Evolutionary conservation across 2,888 invertebrate genomes (phyloP).

Genomic region (Camponotus fellah): DNA sequence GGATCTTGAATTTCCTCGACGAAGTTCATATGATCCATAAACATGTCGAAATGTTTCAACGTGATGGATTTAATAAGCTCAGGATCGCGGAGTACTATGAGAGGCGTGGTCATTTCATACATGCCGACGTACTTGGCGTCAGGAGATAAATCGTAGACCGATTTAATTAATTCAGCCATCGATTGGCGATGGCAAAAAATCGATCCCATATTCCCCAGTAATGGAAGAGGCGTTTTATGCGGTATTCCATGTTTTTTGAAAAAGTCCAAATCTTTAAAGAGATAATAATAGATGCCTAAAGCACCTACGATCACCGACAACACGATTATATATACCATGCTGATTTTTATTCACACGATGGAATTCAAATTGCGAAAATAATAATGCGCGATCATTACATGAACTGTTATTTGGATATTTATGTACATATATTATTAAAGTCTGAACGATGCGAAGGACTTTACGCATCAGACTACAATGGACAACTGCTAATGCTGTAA

Average conservation of each 20-base stretch:
- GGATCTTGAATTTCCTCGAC: slow-evolving; percentile 57
- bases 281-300: slow-evolving; percentile 52
- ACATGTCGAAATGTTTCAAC: slow-evolving; percentile 69
- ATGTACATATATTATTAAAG: neutral
- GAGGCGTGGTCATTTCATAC: slow-evolving; percentile 66
- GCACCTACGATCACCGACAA: slow-evolving; percentile 5
- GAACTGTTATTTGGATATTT: neutral
- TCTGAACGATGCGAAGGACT: too few relatives aligned
- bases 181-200: slow-evolving; percentile 57
- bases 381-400: too few relatives aligned
- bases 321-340: neutral
- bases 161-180: slow-evolving; percentile 59
- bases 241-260: slow-evolving; percentile 72
- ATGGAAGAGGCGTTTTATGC: slow-evolving; percentile 60
- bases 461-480: neutral
- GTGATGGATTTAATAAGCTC: slow-evolving; percentile 72
- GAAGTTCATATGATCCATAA: slow-evolving; percentile 66
- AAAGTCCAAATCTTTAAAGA: slow-evolving; percentile 62
- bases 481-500: neutral
- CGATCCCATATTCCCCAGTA: slow-evolving; percentile 69
- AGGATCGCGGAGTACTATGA: slow-evolving; percentile 70
- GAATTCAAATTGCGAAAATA: neutral
- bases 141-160: slow-evolving; percentile 64
- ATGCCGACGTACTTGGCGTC: slow-evolving; percentile 74
- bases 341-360: neutral